Evolutionary conservation across 2,888 invertebrate genomes (phyloP).

Genomic region (Cataglyphis livida): DNA sequence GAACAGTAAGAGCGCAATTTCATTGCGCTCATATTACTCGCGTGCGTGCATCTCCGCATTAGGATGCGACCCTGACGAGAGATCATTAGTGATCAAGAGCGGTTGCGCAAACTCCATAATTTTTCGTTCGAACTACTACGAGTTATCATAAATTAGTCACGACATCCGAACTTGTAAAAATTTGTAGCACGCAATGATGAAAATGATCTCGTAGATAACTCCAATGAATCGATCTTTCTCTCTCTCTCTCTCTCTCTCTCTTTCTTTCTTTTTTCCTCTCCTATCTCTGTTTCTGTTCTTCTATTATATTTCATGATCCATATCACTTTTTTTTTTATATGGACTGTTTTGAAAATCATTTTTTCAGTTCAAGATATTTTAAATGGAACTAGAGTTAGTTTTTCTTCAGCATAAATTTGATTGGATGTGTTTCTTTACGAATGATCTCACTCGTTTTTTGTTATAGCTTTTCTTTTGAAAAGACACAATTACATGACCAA

Average conservation of each 20-base stretch:
- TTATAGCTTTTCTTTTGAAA: background rate
- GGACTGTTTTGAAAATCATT: background rate
- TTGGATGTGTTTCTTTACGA: background rate
- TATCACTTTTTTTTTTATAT: background rate
- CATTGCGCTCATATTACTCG: constrained; percentile 23
- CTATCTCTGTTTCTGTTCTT: background rate
- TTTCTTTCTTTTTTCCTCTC: background rate
- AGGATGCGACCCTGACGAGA: constrained; percentile 33
- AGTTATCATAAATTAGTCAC: constrained; percentile 58
- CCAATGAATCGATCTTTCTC: constrained; percentile 9
- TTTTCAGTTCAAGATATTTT: no score
- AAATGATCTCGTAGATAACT: constrained; percentile 14
- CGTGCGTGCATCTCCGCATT: constrained; percentile 38
- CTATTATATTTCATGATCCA: background rate
- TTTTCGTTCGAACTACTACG: constrained; percentile 49
- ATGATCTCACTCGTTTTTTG: background rate
- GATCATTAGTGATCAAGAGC: constrained; percentile 44
- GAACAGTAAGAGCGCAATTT: background rate
- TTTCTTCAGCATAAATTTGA: background rate
- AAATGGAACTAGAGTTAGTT: background rate
- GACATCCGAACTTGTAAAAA: constrained; percentile 40
- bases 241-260: background rate
- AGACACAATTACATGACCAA: background rate
- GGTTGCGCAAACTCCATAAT: constrained; percentile 60
- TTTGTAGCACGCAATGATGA: constrained; percentile 30